Evolutionary conservation across 2,888 invertebrate genomes (phyloP), one percentile per base, ranked within the genome.

Genomic region (Ctena decussata): DNA sequence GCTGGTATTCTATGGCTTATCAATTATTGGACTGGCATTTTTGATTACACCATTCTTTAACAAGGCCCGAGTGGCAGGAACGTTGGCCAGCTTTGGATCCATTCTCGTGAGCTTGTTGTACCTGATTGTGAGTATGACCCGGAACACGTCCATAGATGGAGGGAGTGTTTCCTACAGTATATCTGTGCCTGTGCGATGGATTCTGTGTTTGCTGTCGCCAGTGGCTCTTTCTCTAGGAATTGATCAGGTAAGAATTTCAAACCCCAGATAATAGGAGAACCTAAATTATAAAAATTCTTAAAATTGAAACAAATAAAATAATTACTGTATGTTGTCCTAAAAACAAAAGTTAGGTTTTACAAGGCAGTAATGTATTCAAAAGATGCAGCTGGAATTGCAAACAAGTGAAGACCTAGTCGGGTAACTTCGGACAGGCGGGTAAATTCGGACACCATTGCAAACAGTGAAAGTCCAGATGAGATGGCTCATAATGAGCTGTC

Each of bases 31-130:
- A 95, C 97, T 98, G 90, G 97, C 97, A 69, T 98, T 98, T 94
- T 97, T 98, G 97, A 96, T 98, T 85, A 98, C 98, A 0, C 98
- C 98, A 0, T 98, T 98, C 96, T 98, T 98, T 95, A 98, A 98
- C 93, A 98, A 97, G 94, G 97, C 95, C 3, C 73, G 74, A 80
- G 89, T 89, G 80, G 98, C 98, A 0, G 98, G 98, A 53, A 97
- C 97, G 89, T 96, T 98, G 77, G 98, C 98, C 88, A 97, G 97
- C 92, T 97, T 98, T 92, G 97, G 97, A 0, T 97, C 98, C 35
- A 97, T 97, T 94, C 96, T 98, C 90, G 97, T 98, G 96, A 98
- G 98, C 92, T 96, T 97, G 44, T 96, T 98, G 90, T 98, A 98
- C 96, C 97, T 98, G 95, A 97, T 97, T 89, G 98, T 98, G 97